phyloP scores from a whole-genome alignment of 2,888 invertebrate species.

The Drosophila kambysellisi region DNA sequence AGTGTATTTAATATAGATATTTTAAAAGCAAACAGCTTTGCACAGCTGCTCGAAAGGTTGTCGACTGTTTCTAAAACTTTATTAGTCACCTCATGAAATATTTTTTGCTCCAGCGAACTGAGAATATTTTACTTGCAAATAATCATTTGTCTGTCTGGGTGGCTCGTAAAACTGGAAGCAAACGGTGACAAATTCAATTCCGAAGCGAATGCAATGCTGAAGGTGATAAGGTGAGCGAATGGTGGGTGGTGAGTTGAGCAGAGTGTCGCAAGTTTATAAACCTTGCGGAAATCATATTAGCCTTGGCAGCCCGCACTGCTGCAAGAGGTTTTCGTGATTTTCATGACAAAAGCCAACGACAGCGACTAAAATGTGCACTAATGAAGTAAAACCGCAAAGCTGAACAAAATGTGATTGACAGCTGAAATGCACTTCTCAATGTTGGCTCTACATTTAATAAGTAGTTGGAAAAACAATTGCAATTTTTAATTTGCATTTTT shows the following conservation, averaged over 20 bases:
- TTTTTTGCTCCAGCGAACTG: constrained; percentile 7
- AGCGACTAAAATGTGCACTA: constrained; percentile 32
- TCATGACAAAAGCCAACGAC: constrained; percentile 25
- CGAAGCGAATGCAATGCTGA: constrained; percentile 10
- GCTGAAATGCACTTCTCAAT: constrained; percentile 32
- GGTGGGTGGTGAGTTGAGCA: background rate
- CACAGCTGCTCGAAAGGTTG: constrained; percentile 18
- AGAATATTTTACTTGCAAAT: constrained; percentile 38
- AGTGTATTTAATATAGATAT: constrained; percentile 19
- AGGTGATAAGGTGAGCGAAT: background rate
- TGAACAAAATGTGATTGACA: constrained; percentile 20
- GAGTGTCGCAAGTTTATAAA: constrained; percentile 31
- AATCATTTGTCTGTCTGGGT: constrained; percentile 15
- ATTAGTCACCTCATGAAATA: constrained; percentile 43
- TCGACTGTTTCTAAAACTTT: constrained; percentile 23
- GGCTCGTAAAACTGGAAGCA: constrained; percentile 38
- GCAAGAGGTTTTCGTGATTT: constrained; percentile 22
- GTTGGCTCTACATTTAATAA: constrained; percentile 37
- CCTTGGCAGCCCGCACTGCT: constrained; percentile 38
- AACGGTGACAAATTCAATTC: constrained; percentile 49
- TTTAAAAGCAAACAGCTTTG: background rate
- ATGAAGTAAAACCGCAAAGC: constrained; percentile 50
- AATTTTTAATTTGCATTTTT: constrained; percentile 60
- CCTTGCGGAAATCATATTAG: constrained; percentile 51
- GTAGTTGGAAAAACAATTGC: constrained; percentile 43